Evolutionary conservation across 2,113 vertebrate genomes (phyloP).

Genomic region (Alectura lathami): DNA sequence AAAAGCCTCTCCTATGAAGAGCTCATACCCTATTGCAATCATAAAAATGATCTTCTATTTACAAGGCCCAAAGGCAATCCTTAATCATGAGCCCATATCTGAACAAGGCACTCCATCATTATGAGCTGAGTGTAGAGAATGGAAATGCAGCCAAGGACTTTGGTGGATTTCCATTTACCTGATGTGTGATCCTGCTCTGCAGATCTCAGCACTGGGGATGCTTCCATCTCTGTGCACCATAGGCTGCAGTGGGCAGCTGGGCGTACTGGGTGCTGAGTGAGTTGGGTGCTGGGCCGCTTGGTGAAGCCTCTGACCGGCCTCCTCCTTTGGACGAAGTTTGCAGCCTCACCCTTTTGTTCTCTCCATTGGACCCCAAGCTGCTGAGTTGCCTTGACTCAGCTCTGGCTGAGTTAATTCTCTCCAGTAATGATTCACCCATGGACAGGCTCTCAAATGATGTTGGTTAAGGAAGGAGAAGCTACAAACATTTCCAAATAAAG

Average conservation of each 20-base stretch:
- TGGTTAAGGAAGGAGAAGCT: neutral
- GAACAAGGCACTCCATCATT: conserved; percentile 1
- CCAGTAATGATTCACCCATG: neutral
- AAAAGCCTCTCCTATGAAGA: conserved; percentile 20
- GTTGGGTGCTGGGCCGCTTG: neutral
- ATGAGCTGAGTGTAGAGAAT: neutral
- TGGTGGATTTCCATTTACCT: neutral
- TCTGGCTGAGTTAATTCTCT: neutral
- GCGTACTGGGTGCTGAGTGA: too few relatives aligned
- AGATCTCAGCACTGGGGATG: neutral
- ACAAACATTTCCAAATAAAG: neutral
- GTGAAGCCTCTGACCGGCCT: neutral
- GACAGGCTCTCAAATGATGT: neutral
- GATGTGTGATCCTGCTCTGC: neutral
- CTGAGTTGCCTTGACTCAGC: neutral
- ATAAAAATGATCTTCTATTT: conserved; percentile 8
- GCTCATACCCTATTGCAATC: neutral
- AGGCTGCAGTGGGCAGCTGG: too few relatives aligned
- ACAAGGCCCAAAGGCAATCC: neutral
- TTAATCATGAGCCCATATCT: neutral
- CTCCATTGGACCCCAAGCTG: neutral
- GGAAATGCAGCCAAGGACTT: neutral
- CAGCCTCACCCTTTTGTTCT: neutral
- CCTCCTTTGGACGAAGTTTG: neutral
- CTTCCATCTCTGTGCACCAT: neutral